Conservation (phyloP, 2,888 invertebrate genomes). For the Brachypterus glaber region DNA sequence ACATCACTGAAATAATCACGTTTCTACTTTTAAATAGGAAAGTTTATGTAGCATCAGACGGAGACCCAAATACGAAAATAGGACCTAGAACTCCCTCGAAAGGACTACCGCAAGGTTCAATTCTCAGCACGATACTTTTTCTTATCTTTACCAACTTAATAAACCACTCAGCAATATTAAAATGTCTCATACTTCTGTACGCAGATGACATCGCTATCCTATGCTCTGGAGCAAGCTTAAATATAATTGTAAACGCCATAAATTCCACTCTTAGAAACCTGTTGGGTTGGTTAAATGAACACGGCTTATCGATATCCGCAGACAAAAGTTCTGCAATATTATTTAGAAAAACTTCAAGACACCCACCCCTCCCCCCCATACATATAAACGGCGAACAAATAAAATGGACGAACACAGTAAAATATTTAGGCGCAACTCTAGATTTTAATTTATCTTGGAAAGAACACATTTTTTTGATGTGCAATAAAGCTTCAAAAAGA, state of each 20-base stretch:
- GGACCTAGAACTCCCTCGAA: background rate
- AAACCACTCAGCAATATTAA: background rate
- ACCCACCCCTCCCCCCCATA: background rate
- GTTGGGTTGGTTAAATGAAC: constrained; percentile 5
- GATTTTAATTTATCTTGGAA: constrained; percentile 2
- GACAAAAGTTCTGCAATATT: constrained; percentile 10
- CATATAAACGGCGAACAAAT: constrained; percentile 1
- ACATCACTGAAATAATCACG: constrained; percentile 1
- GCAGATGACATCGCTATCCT: constrained; percentile 13
- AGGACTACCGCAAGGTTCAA: constrained; percentile 7
- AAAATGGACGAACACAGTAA: constrained; percentile 5
- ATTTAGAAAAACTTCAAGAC: constrained; percentile 8
- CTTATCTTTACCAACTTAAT: constrained; percentile 8
- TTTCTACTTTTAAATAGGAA: background rate
- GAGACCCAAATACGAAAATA: background rate
- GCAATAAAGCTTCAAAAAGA: constrained; percentile 7
- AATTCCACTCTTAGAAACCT: constrained; percentile 4
- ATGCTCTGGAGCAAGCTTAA: no score
- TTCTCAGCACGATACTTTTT: constrained; percentile 9
- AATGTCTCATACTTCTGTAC: constrained; percentile 8
- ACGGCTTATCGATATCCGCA: constrained; percentile 6
- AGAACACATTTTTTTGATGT: background rate
- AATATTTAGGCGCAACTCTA: constrained; percentile 11
- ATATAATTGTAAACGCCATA: no score
- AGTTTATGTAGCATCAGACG: background rate